Base-by-base conservation (phyloP, 2,888 invertebrate species). In the Pherbina coryleti region DNA sequence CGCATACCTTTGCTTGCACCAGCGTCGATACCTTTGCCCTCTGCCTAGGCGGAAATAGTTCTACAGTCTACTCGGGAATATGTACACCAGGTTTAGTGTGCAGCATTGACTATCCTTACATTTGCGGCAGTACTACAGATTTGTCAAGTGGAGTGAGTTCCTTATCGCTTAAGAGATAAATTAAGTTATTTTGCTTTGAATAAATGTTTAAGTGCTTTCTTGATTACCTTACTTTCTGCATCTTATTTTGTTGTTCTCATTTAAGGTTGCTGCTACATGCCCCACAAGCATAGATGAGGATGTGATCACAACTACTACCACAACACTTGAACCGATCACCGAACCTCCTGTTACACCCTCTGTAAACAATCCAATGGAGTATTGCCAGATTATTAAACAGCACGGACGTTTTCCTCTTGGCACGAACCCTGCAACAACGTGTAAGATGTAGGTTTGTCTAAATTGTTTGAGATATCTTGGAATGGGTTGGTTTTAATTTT, bases 341-440 rank as follows among this genome's bases (percentile, higher is more conserved):
- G 37, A 51, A 2, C 49, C 78, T n/a, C 70, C 79, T 9, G 14
- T 62, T 19, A 51, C 74, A 3, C 60, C 79, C 19, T 74, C 81
- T 8, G 11, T 49, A 1, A 19, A 22, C 14, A 60, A 79, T 66
- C 79, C 82, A 22, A 73, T 73, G 17, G 71, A 51, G 0, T 84
- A 79, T 57, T 86, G 86, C 49, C 28, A 69, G 19, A 5, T 5
- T 0, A 1, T 83, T 0, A 49, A 66, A n/a, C 5, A 53, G 37
- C 8, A 53, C 1, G 85, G 85, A 17, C 80, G 83, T n/a, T 86
- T 73, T 81, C 86, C 85, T 25, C 81, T 82, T 57, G 85, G 86
- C 28, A 76, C 31, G 0, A 8, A 31, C 5, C 28, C 78, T 5
- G 14, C 57, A 0, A 83, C 79, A 69, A 82, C 82, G 3, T 86